Evolutionary conservation across 2,888 invertebrate species (phyloP).

Genomic region (Microctonus aethiopoides): DNA sequence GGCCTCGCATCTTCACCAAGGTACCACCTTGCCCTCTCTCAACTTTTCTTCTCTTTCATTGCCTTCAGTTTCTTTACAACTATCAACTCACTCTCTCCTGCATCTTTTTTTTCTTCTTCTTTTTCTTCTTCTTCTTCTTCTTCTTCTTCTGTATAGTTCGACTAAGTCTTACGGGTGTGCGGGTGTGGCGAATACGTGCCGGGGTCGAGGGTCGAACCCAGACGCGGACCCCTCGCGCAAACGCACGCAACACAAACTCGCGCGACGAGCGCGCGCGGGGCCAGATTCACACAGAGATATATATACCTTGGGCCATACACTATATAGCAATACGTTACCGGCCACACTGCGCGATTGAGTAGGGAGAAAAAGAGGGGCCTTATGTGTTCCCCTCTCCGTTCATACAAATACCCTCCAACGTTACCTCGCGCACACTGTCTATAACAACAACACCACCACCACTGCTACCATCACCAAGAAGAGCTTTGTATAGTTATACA

Average conservation of each 20-base stretch:
- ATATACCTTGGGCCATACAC: constrained; percentile 19
- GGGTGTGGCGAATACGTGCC: constrained; percentile 67
- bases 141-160: not conserved
- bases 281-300: constrained; percentile 36
- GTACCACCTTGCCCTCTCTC: constrained; percentile 58
- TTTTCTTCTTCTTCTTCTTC: too few species aligned
- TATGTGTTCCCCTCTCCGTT: not conserved
- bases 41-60: constrained; percentile 20
- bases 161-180: constrained; percentile 49
- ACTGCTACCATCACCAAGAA: too few species aligned
- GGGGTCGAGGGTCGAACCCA: constrained; percentile 64
- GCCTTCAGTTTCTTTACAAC: constrained; percentile 14
- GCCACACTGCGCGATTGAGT: not conserved
- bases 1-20: constrained; percentile 41
- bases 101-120: too few species aligned
- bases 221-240: constrained; percentile 49
- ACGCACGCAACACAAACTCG: constrained; percentile 52
- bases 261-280: constrained; percentile 34
- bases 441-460: constrained; percentile 20
- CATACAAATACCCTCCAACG: not conserved
- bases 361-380: not conserved
- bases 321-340: not conserved
- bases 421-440: constrained; percentile 2
- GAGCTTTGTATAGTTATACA: not conserved
- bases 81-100: constrained; percentile 18